Percentiles rank a stretch among this genome's conserved stretches.
phyloP scores from a whole-genome alignment of 1,140 invertebrate genomes.

The Zaprionus davidi region DNA sequence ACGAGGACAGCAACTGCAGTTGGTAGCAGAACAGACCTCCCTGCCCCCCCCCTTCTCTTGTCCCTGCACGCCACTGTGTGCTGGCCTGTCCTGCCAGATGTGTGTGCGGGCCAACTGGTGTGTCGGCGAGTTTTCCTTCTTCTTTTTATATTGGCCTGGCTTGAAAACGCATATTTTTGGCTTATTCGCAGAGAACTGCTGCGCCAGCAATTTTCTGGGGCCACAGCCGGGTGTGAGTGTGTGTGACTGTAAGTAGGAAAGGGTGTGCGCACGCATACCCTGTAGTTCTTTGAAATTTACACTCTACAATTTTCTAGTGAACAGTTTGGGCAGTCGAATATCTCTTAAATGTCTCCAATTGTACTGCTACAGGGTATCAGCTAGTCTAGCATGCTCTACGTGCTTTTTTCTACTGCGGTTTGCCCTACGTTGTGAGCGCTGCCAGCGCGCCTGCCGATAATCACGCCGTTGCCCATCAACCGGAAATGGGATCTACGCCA shows the following conservation, averaged over 20 bases:
- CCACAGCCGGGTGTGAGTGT: slow-evolving; percentile 24
- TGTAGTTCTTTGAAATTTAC: not conserved
- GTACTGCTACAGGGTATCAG: not conserved
- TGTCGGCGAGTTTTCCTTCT: slow-evolving; percentile 26
- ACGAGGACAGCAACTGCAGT: slow-evolving; percentile 55
- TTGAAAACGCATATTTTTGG: slow-evolving; percentile 81
- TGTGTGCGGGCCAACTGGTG: slow-evolving; percentile 26
- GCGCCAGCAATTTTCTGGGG: slow-evolving; percentile 71
- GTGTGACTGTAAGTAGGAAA: slow-evolving; percentile 1
- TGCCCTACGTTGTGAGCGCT: slow-evolving; percentile 45
- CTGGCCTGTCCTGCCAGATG: slow-evolving; percentile 62
- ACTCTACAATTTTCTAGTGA: not conserved
- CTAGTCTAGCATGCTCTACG: not conserved
- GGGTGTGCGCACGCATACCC: slow-evolving; percentile 22
- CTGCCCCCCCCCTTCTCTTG: not conserved
- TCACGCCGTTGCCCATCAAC: slow-evolving; percentile 76
- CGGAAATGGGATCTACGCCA: slow-evolving; percentile 75
- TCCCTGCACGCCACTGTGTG: slow-evolving; percentile 25
- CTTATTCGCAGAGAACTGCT: slow-evolving; percentile 80
- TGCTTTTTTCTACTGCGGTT: slow-evolving; percentile 52
- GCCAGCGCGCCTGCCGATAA: slow-evolving; percentile 71
- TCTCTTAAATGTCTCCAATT: not conserved
- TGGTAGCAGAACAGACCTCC: slow-evolving; percentile 36
- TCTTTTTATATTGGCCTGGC: slow-evolving; percentile 75
- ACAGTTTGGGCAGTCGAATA: too few relatives aligned